phyloP scores from a whole-genome alignment of 2,888 invertebrate species.

The Drosophila meridiana region DNA sequence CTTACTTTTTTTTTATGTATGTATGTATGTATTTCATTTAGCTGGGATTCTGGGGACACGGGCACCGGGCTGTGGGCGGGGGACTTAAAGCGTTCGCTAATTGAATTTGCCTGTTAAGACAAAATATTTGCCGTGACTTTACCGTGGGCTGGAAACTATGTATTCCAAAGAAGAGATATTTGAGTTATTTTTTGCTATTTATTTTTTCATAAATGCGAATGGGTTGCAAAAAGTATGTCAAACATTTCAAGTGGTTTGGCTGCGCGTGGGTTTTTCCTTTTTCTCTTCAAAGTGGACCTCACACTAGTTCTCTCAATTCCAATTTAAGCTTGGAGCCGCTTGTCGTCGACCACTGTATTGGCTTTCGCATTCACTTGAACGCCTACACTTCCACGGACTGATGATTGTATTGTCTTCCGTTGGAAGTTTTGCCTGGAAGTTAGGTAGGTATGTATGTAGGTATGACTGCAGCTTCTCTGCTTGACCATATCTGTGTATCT shows the following conservation, averaged over 20 bases:
- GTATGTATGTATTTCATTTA: constrained; percentile 4
- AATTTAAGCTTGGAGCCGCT: not conserved
- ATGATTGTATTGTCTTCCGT: not conserved
- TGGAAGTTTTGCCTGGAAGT: constrained; percentile 12
- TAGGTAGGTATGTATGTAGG: too few species aligned
- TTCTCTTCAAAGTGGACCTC: constrained; percentile 14
- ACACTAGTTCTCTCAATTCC: constrained; percentile 24
- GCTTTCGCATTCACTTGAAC: constrained; percentile 17
- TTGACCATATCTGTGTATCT: not conserved
- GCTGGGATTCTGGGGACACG: constrained; percentile 9
- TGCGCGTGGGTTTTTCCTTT: constrained; percentile 24
- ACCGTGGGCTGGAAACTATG: constrained; percentile 49
- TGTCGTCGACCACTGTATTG: not conserved
- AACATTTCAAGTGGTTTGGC: constrained; percentile 28
- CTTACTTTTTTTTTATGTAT: not conserved
- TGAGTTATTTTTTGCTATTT: not conserved
- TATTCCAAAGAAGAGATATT: constrained; percentile 20
- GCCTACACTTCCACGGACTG: constrained; percentile 5
- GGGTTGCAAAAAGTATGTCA: constrained; percentile 49
- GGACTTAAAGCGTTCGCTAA: constrained; percentile 57
- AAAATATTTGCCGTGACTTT: constrained; percentile 54
- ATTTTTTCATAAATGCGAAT: not conserved
- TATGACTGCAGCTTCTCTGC: not conserved
- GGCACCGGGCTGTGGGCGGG: constrained; percentile 43
- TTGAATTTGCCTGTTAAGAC: constrained; percentile 69